Conservation (phyloP, 2,797 vertebrate species). For the Helicolenus hilgendorfi region DNA sequence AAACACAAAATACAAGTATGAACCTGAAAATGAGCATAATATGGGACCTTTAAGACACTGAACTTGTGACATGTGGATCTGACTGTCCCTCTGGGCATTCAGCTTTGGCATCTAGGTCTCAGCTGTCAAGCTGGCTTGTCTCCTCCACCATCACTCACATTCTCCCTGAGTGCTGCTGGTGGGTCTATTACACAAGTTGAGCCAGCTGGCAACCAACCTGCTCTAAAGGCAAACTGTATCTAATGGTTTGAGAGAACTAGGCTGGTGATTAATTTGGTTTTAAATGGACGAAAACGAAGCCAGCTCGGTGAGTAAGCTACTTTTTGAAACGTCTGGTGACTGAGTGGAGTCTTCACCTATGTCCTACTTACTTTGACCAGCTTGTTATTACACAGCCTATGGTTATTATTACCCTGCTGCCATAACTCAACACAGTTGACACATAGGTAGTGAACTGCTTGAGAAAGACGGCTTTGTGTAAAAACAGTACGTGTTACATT, state of each 20-base stretch:
- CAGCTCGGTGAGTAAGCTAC: constrained; percentile 68
- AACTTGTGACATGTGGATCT: constrained; percentile 28
- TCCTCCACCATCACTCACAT: constrained; percentile 39
- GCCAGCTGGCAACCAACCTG: constrained; percentile 20
- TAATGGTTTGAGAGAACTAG: neutral
- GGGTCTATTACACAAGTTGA: constrained; percentile 2
- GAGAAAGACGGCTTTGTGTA: neutral
- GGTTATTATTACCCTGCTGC: neutral
- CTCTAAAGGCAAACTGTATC: neutral
- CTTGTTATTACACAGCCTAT: neutral
- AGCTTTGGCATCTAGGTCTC: neutral
- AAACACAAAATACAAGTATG: no score
- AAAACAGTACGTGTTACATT: no score
- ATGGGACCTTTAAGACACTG: constrained; percentile 69
- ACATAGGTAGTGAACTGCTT: neutral
- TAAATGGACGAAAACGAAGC: constrained; percentile 72
- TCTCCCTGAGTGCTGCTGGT: constrained; percentile 13
- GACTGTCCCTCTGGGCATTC: constrained; percentile 17
- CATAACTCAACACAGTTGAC: neutral
- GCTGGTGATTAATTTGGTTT: neutral
- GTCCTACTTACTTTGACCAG: constrained; percentile 21
- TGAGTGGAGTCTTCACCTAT: constrained; percentile 10
- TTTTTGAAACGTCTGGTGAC: neutral
- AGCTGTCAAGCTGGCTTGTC: constrained; percentile 49
- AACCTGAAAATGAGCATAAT: no score